Conservation (phyloP, 2,797 vertebrate species). For the Geotrypetes seraphini region DNA sequence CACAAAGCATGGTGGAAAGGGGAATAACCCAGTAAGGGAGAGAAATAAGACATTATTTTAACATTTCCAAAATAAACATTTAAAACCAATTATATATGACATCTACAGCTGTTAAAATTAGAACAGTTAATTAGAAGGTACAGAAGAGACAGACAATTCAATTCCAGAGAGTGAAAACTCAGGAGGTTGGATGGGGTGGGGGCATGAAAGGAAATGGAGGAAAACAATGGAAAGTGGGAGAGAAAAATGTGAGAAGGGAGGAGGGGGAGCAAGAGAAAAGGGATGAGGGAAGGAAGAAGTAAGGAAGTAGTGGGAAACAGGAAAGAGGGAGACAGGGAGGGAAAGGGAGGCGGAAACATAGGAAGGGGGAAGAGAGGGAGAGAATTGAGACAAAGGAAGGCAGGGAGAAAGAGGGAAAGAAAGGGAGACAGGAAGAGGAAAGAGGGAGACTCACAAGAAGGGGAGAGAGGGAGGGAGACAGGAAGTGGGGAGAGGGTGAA, state of each 20-base stretch:
- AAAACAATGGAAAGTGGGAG: no score
- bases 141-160: no score
- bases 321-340: neutral
- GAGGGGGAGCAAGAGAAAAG: neutral
- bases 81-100: no score
- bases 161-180: no score
- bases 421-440: neutral
- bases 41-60: no score
- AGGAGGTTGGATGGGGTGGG: no score
- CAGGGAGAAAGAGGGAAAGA: neutral
- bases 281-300: neutral
- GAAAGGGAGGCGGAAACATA: neutral
- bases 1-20: no score
- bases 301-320: neutral
- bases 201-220: no score
- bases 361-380: neutral
- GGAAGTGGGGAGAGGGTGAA: neutral
- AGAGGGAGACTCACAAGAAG: neutral
- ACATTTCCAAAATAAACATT: no score
- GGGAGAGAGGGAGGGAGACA: neutral
- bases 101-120: no score
- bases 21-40: no score
- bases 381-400: neutral
- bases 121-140: no score
- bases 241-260: neutral